phyloP scores from a whole-genome alignment of 2,113 vertebrate genomes.

The Stegastes partitus region DNA sequence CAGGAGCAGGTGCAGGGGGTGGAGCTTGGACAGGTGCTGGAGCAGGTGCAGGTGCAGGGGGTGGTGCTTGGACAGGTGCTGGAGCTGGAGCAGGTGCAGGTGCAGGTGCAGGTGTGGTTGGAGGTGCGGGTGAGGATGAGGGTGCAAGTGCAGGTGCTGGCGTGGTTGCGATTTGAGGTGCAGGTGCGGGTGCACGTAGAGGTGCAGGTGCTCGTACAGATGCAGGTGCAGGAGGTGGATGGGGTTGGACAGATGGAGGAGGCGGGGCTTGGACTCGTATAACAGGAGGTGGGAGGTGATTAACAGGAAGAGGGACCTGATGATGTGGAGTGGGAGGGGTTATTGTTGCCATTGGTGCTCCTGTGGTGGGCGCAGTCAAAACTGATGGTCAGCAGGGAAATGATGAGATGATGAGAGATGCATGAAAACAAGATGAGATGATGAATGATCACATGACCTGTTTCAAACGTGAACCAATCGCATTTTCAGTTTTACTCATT shows the following conservation, averaged over 20 bases:
- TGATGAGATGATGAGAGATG: slow-evolving; percentile 22
- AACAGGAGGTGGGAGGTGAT: slow-evolving; percentile 49
- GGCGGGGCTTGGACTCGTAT: slow-evolving; percentile 69
- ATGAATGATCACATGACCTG: slow-evolving; percentile 20
- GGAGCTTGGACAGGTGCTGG: not conserved
- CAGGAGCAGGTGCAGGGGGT: not conserved
- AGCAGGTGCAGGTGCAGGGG: not conserved
- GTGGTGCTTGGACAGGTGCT: not conserved
- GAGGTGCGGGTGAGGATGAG: not conserved
- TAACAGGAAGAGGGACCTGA: slow-evolving; percentile 23
- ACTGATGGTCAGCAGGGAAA: slow-evolving; percentile 36
- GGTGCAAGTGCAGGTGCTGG: slow-evolving; percentile 1
- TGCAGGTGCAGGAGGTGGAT: not conserved
- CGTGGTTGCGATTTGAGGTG: not conserved
- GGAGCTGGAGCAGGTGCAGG: slow-evolving; percentile 3
- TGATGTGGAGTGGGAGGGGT: slow-evolving; percentile 6
- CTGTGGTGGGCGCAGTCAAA: slow-evolving; percentile 29
- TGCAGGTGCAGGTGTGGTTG: not conserved
- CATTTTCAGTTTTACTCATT: not conserved
- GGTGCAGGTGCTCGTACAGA: slow-evolving; percentile 1
- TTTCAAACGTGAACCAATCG: slow-evolving; percentile 1
- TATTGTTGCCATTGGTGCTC: not conserved
- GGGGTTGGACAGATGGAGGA: not conserved
- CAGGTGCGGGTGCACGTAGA: not conserved
- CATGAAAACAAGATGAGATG: slow-evolving; percentile 27